Evolutionary conservation across 1,140 invertebrate species (phyloP), one percentile per base, ranked within the genome.

Genomic region (Riptortus pedestris): DNA sequence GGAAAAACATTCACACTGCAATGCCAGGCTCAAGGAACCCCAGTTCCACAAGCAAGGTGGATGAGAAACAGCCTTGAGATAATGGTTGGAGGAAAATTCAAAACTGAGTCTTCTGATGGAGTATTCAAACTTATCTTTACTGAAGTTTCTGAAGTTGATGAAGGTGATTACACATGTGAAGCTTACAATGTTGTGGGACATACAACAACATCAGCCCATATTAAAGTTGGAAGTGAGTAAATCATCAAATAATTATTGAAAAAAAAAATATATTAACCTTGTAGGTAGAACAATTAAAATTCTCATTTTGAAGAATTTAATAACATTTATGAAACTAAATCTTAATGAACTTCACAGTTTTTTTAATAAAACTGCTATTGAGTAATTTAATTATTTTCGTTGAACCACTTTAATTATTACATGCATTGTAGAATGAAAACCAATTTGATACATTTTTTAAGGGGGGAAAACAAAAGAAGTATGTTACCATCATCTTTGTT

Each of bases 101-200:
- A 82, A 51, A 74, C 80, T 0, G 88, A 92, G 71, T 77, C 80
- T 28, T 83, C 88, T 64, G 87, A 90, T 65, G 91, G 90, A 14
- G 79, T 85, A 0, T 92, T 91, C 73, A 85, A 84, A 62, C 78
- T 99, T n/a, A 85, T 89, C 65, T 90, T 99, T 69, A 82, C 81
- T 48, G 94, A 98, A 71, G 83, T 96, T n/a, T 81, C 86, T 69
- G 88, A 94, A 60, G 84, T 86, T 9, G 96, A 99, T 73, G 90
- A 93, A 66, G 96, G 94, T 20, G 92, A 98, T 72, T 98, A 96
- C 74, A 93, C 89, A 1, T 99, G 96, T 73, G 93, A 98, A 72
- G 88, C 96, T 16, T 85, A 84, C 67, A 99, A 99, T 77, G 81
- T 86, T 14, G 82, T 96, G 28, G 97, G 97, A 48, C 85, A 87